These are phyloP conservation scores for Pollimyrus isidori DNA, from an alignment of 2,113 vertebrate species.

Conservation along the genomic window DNA sequence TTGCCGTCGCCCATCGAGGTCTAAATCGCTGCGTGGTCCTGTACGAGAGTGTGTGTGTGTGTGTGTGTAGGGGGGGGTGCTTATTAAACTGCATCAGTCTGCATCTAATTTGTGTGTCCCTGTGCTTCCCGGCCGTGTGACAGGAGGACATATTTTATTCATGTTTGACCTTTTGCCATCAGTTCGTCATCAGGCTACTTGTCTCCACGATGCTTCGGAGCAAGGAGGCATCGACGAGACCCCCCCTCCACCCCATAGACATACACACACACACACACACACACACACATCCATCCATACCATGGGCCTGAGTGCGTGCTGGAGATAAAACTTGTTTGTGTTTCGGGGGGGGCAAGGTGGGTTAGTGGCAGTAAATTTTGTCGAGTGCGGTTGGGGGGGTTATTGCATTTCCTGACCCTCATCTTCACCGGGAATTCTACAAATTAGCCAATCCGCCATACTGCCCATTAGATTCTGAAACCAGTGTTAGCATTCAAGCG, in stretches of 20 bases:
- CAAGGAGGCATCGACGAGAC: constrained; percentile 27
- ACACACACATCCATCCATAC: constrained; percentile 20
- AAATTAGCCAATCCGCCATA: constrained; percentile 48
- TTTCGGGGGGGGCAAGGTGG: not conserved
- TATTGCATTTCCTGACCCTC: not conserved
- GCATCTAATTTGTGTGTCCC: constrained; percentile 33
- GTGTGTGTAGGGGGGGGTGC: constrained; percentile 19
- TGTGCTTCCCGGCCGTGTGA: constrained; percentile 31
- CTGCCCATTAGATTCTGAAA: constrained; percentile 53
- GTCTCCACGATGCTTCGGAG: constrained; percentile 37
- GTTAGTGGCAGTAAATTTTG: not conserved
- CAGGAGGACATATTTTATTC: constrained; percentile 45
- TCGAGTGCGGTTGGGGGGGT: not conserved
- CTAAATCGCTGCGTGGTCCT: not conserved
- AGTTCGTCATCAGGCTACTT: constrained; percentile 34
- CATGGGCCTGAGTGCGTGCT: constrained; percentile 30
- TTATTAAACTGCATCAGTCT: constrained; percentile 37
- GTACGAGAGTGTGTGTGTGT: constrained; percentile 17
- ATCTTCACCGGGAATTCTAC: not conserved
- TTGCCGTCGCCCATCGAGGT: not conserved
- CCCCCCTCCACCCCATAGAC: not conserved
- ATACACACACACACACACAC: not conserved
- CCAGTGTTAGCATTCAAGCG: constrained; percentile 39
- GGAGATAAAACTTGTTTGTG: constrained; percentile 29
- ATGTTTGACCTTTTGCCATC: constrained; percentile 47